phyloP scores from a whole-genome alignment of 2,113 vertebrate genomes.

The Agapornis roseicollis region DNA sequence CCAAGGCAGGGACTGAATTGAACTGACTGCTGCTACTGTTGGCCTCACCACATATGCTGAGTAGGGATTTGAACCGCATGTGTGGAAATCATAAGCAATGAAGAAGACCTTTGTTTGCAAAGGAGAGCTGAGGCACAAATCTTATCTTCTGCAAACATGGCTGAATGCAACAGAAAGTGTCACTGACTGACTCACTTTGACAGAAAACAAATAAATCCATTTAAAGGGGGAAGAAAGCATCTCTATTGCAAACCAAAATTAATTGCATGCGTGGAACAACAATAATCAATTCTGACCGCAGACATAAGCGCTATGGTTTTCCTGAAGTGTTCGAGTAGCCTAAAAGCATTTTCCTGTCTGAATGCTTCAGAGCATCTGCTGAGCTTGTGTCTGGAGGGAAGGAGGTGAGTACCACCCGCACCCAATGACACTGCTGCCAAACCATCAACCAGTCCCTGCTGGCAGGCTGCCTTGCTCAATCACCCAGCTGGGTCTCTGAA shows the following conservation, averaged over 20 bases:
- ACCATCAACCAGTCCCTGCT: neutral
- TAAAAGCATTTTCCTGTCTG: conserved; percentile 43
- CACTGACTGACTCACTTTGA: neutral
- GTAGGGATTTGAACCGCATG: neutral
- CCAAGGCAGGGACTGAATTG: neutral
- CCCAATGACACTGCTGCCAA: neutral
- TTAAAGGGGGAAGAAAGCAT: conserved; percentile 2
- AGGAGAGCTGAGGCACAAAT: neutral
- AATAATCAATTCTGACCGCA: conserved; percentile 7
- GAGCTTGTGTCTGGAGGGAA: neutral
- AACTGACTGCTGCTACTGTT: conserved; percentile 1
- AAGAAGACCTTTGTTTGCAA: neutral
- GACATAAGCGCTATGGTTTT: neutral
- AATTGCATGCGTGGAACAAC: neutral
- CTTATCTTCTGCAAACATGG: neutral
- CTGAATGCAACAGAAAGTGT: neutral
- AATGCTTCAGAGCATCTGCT: conserved; percentile 16
- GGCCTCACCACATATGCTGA: neutral
- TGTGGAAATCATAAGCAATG: neutral
- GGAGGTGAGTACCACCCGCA: neutral
- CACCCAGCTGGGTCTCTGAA: rapidly evolving
- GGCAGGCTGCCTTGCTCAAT: neutral
- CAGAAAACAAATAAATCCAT: conserved; percentile 19
- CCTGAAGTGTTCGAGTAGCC: neutral
- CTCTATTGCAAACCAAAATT: conserved; percentile 31